Percentiles rank a stretch among this genome's conserved stretches.
Conservation (phyloP, 2,888 invertebrate genomes). For the Dolomedes plantarius region DNA sequence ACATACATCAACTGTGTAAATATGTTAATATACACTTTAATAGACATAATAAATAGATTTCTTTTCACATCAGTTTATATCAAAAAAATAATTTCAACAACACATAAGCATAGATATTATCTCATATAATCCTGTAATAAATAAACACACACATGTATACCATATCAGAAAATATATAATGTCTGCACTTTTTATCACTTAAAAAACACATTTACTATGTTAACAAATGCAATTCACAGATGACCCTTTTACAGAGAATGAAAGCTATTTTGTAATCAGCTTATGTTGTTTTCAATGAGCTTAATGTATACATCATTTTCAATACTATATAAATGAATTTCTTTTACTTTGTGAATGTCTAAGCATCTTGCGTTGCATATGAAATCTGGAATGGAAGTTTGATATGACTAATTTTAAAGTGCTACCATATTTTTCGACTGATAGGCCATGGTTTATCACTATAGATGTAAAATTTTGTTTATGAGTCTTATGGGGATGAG, state of each 20-base stretch:
- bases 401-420: constrained; percentile 64
- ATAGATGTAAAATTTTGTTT: not conserved
- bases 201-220: constrained; percentile 40
- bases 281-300: constrained; percentile 1
- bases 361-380: constrained; percentile 6
- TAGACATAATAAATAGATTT: constrained; percentile 67
- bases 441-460: not conserved
- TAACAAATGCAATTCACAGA: constrained; percentile 63
- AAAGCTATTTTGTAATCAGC: constrained; percentile 23
- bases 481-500: not conserved
- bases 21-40: constrained; percentile 69
- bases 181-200: constrained; percentile 56
- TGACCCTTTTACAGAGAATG: constrained; percentile 32
- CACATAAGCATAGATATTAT: constrained; percentile 61
- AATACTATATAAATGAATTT: not conserved
- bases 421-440: constrained; percentile 24
- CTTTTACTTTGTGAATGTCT: not conserved
- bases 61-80: constrained; percentile 50
- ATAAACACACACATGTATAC: constrained; percentile 69
- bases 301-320: not conserved
- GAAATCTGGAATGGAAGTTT: constrained; percentile 15
- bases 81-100: constrained; percentile 70
- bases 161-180: constrained; percentile 69
- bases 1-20: constrained; percentile 68
- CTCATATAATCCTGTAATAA: constrained; percentile 60